phyloP scores from a whole-genome alignment of 2,888 invertebrate species.

The Tetheella fluctuosa region DNA sequence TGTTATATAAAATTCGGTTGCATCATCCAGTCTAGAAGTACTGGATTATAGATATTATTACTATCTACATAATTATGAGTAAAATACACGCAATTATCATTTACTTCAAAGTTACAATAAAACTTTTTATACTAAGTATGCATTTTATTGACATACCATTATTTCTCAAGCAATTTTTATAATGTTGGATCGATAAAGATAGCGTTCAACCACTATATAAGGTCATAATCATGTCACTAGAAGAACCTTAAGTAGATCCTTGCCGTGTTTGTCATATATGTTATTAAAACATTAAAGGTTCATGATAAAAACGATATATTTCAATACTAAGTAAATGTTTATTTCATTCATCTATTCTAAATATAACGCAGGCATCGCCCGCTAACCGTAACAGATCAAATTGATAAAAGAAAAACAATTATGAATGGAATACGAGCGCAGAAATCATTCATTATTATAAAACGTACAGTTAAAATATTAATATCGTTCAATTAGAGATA shows the following conservation, averaged over 20 bases:
- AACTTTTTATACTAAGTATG: background rate
- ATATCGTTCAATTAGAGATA: slow-evolving; percentile 54
- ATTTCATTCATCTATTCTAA: slow-evolving; percentile 76
- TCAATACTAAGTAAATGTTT: slow-evolving; percentile 79
- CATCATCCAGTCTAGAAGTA: too few relatives aligned
- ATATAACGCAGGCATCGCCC: slow-evolving; percentile 63
- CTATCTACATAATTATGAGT: too few relatives aligned
- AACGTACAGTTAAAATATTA: slow-evolving; percentile 48
- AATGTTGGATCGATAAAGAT: too few relatives aligned
- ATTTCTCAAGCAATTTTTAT: too few relatives aligned
- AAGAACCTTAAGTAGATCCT: too few relatives aligned
- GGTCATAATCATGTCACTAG: too few relatives aligned
- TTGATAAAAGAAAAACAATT: slow-evolving; percentile 43
- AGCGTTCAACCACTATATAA: too few relatives aligned
- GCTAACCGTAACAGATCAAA: slow-evolving; percentile 67
- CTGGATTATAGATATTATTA: too few relatives aligned
- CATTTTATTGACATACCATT: background rate
- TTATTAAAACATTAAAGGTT: background rate
- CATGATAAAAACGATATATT: slow-evolving; percentile 46
- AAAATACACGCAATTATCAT: background rate
- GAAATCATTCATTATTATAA: slow-evolving; percentile 32
- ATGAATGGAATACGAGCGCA: slow-evolving; percentile 26
- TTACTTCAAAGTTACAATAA: background rate
- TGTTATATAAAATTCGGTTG: too few relatives aligned
- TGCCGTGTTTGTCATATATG: background rate